Conservation (phyloP, 2,113 vertebrate species). For the Brienomyrus brachyistius region DNA sequence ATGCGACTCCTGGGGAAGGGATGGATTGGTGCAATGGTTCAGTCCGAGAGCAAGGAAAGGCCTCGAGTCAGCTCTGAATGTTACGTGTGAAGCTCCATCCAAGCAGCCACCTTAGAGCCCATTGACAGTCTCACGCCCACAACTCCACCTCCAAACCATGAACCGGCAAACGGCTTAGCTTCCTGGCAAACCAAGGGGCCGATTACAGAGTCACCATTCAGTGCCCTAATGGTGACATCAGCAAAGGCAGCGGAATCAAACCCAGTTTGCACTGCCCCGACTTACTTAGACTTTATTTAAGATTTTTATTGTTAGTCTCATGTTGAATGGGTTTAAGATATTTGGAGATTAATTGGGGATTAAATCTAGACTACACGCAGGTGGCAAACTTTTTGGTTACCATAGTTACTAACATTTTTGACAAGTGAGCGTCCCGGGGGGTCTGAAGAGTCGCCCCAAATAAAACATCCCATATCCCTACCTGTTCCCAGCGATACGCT, state of each 20-base stretch:
- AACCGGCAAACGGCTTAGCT: not conserved
- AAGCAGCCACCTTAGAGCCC: not conserved
- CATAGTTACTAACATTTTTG: not conserved
- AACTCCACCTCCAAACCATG: not conserved
- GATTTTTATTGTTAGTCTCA: not conserved
- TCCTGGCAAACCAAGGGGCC: not conserved
- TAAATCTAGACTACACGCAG: not conserved
- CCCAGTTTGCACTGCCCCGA: not conserved
- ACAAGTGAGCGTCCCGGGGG: not conserved
- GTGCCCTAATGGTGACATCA: not conserved
- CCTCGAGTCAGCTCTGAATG: not conserved
- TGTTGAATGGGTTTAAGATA: not conserved
- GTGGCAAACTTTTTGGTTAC: not conserved
- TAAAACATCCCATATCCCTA: not conserved
- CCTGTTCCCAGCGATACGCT: constrained; percentile 67
- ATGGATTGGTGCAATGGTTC: not conserved
- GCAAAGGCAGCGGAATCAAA: not conserved
- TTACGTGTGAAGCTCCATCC: not conserved
- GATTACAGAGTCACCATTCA: not conserved
- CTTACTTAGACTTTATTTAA: not conserved
- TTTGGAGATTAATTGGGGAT: not conserved
- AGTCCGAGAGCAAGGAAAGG: not conserved
- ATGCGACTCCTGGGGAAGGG: constrained; percentile 63
- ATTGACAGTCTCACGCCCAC: not conserved
- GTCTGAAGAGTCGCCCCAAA: not conserved